These are phyloP conservation scores for Ginglymostoma cirratum DNA, from an alignment of 2,113 vertebrate genomes.

Conservation along the genomic window DNA sequence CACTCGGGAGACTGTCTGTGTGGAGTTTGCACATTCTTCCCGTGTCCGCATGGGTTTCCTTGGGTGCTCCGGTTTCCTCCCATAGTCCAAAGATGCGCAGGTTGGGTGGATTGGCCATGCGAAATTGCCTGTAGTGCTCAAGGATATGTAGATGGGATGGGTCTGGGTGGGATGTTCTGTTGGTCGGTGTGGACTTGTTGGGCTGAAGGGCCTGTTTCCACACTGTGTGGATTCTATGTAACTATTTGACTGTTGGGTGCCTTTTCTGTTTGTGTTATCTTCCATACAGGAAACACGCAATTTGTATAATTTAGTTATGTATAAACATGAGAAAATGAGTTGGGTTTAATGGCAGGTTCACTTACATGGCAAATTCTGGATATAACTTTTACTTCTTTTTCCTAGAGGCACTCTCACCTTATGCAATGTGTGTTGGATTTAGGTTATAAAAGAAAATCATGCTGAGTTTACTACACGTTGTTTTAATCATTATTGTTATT, in stretches of 20 bases:
- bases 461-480: not conserved
- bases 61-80: too few species aligned
- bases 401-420: not conserved
- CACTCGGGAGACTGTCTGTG: too few species aligned
- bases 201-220: too few species aligned
- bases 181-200: too few species aligned
- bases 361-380: not conserved
- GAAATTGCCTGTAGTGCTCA: too few species aligned
- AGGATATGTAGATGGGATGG: too few species aligned
- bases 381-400: not conserved
- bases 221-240: not conserved
- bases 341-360: not conserved
- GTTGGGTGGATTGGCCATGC: too few species aligned
- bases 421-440: not conserved
- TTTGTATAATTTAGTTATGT: not conserved
- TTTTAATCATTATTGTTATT: not conserved
- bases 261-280: not conserved
- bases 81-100: too few species aligned
- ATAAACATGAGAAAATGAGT: not conserved
- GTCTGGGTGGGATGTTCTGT: too few species aligned
- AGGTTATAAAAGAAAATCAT: not conserved
- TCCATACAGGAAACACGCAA: not conserved
- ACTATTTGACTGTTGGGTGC: not conserved
- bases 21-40: too few species aligned
- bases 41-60: too few species aligned